Evolutionary conservation across 1,140 invertebrate species (phyloP), one percentile per base, ranked within the genome.

Genomic region (Ceratoteleas bidentatus): DNA sequence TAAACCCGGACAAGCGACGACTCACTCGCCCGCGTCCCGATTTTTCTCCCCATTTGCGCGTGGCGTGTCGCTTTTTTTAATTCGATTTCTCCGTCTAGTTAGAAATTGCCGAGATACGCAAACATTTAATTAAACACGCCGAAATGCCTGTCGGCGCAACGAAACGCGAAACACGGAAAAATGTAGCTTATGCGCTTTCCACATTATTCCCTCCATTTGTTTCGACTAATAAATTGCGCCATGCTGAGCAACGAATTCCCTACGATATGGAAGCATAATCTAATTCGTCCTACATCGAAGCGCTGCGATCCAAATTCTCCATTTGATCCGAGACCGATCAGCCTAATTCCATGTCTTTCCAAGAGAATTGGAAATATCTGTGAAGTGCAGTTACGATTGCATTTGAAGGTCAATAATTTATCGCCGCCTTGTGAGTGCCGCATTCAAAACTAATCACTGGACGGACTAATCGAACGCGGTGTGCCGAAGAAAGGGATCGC

Each of bases 361-460:
- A 40, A 40, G 36, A 40, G 36, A 40, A 40, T 40, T 8, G 36
- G 36, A 40, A 40, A 40, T 9, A 40, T 40, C 36, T 40, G 36
- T 40, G 36, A 40, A 40, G 36, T 40, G 36, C 36, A 40, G 36
- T 40, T 40, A 40, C 36, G 36, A 40, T 40, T 40, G 36, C 36
- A 40, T 40, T 40, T 40, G 36, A 40, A 40, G 10, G 36, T 40
- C 36, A 40, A 40, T 40, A 40, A 40, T 40, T 40, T 40, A 40
- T 40, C 10, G 10, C 36, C 36, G 10, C 10, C 36, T 40, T 40
- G 36, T 6, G 10, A 11, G 10, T 1, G 7, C 36, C 10, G 36
- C 7, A 40, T 40, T 40, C 36, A 40, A 11, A 40, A 11, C 10
- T 40, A 40, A 40, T 40, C 36, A 40, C 36, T 9, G 2, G 7